Percentiles rank a stretch among this genome's conserved stretches.
Conservation (phyloP, 2,888 invertebrate genomes). For the Esperia sulphurella region DNA sequence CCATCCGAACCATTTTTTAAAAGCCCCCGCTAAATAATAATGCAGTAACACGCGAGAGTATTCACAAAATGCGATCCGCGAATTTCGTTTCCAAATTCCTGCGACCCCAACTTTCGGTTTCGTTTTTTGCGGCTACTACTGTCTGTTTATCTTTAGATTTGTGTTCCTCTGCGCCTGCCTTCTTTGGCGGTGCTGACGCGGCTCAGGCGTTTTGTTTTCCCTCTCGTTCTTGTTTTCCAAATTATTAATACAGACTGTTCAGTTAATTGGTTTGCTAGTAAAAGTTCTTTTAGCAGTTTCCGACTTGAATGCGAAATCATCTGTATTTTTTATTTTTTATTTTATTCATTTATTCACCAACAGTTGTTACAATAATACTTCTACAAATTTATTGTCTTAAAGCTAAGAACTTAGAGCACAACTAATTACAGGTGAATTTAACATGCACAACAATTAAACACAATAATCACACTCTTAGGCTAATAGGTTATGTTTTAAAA, state of each 20-base stretch:
- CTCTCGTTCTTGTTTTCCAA: conserved; percentile 21
- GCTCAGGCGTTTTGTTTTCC: conserved; percentile 12
- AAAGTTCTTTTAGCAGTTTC: neutral
- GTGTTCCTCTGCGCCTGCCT: conserved; percentile 40
- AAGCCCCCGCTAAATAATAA: conserved; percentile 74
- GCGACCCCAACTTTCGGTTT: conserved; percentile 37
- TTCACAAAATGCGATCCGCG: conserved; percentile 75
- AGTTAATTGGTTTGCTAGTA: too few species aligned
- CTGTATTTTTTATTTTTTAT: too few species aligned
- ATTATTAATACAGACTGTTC: conserved; percentile 24
- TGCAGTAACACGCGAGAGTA: conserved; percentile 78
- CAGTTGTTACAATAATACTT: too few species aligned
- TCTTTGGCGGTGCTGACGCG: conserved; percentile 41
- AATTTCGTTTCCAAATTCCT: conserved; percentile 75
- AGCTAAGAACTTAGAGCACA: too few species aligned
- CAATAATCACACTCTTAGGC: too few species aligned
- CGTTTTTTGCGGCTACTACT: conserved; percentile 68
- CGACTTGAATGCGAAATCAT: conserved; percentile 47
- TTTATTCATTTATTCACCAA: too few species aligned
- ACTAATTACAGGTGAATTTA: too few species aligned
- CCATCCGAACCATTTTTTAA: conserved; percentile 69
- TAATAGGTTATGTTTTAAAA: too few species aligned
- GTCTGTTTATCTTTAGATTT: conserved; percentile 58
- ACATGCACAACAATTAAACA: too few species aligned
- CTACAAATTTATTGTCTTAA: too few species aligned